These are phyloP conservation scores for Epiblema foenella DNA, from an alignment of 2,888 invertebrate species.

Conservation along the genomic window DNA sequence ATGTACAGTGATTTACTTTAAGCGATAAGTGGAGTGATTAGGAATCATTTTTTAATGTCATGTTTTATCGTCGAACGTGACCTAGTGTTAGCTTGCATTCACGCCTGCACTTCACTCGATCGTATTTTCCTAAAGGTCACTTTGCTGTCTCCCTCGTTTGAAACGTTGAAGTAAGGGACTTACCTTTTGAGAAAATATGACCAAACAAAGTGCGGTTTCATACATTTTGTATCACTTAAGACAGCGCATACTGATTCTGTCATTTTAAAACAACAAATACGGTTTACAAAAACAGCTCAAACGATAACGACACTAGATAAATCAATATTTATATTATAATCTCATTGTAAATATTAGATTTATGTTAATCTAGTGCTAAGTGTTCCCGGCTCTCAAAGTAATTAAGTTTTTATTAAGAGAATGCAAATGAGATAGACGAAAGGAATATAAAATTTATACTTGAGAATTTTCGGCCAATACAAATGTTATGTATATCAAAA, in stretches of 20 bases:
- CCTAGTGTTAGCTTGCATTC: constrained; percentile 51
- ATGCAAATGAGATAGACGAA: constrained; percentile 65
- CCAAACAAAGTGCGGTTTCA: constrained; percentile 49
- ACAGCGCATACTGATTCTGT: constrained; percentile 54
- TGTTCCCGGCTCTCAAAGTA: constrained; percentile 85
- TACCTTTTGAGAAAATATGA: constrained; percentile 48
- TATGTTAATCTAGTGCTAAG: constrained; percentile 74
- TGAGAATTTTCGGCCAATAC: constrained; percentile 80
- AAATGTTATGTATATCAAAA: constrained; percentile 81
- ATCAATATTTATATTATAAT: constrained; percentile 78
- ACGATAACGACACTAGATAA: constrained; percentile 81
- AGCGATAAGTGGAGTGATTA: constrained; percentile 57
- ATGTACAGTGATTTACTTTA: constrained; percentile 69
- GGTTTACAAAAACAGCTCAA: constrained; percentile 78
- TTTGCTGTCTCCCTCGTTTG: neutral
- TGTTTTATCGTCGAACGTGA: constrained; percentile 55
- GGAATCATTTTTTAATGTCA: constrained; percentile 60
- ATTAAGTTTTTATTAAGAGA: constrained; percentile 79
- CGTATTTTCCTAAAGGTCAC: neutral
- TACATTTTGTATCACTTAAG: constrained; percentile 53
- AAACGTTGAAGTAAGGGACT: neutral
- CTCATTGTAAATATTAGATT: constrained; percentile 82
- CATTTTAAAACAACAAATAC: constrained; percentile 55
- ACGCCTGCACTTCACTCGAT: neutral
- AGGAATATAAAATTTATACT: constrained; percentile 73